These are phyloP conservation scores for Ichneumon xanthorius DNA, from an alignment of 2,888 invertebrate genomes.

Conservation along the genomic window DNA sequence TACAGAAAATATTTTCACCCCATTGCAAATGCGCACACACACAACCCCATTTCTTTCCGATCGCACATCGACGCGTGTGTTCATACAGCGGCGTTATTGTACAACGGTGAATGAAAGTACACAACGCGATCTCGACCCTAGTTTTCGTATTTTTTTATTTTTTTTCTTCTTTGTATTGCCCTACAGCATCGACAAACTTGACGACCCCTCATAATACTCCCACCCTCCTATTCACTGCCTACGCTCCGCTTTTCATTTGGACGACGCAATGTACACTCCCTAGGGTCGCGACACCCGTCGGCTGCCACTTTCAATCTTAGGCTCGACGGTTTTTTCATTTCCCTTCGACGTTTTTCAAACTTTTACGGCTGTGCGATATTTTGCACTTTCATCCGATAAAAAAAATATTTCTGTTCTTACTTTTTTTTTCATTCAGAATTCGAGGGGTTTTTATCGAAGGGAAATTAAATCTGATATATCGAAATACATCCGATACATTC, in stretches of 20 bases:
- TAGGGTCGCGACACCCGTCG: neutral
- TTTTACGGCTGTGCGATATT: neutral
- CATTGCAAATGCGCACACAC: conserved; percentile 3
- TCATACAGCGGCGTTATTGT: neutral
- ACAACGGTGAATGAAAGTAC: conserved; percentile 23
- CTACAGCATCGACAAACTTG: conserved; percentile 19
- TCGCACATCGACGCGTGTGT: neutral
- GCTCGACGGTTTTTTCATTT: conserved; percentile 5
- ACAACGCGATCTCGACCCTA: neutral
- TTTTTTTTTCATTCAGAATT: too few relatives aligned
- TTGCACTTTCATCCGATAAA: neutral
- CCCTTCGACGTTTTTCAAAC: neutral
- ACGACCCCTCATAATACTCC: neutral
- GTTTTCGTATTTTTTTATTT: neutral
- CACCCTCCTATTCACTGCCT: neutral
- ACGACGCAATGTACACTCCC: conserved; percentile 8
- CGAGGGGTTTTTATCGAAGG: too few relatives aligned
- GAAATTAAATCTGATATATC: too few relatives aligned
- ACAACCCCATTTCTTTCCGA: neutral
- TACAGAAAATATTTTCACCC: neutral
- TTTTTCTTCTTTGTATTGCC: conserved; percentile 14
- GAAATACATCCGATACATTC: too few relatives aligned
- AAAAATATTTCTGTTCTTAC: too few relatives aligned
- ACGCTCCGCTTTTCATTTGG: conserved; percentile 2
- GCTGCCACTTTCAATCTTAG: neutral